Base-by-base conservation (phyloP, 1,140 invertebrate species). In the Aphis gossypii region DNA sequence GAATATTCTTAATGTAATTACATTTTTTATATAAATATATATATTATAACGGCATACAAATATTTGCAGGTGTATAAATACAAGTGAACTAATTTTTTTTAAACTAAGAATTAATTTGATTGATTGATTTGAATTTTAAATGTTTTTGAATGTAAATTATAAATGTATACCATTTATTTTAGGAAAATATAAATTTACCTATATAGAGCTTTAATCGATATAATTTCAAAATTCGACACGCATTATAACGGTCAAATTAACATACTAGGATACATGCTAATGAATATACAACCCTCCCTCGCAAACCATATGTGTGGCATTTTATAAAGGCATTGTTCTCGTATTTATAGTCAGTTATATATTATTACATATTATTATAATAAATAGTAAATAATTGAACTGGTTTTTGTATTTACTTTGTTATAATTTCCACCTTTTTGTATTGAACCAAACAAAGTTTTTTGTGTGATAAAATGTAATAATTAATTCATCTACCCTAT, bases 391-490 rank as follows among this genome's bases (percentile, higher is more conserved):
- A 51, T 54, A 35, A 51, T 88, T 51, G 86, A 88, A 88, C 86
- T 88, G 46, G 46, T 88, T 88, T 88, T 88, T 88, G 86, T 88
- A 51, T 51, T 51, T n/a, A 9, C 44, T 68, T 68, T 76, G 60
- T 76, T 76, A 76, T 76, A 76, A 51, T 30, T 48, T 87, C 86
- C 25, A 87, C 46, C 86, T 51, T 48, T 48, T 51, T 87, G 86
- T 87, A n/a, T 88, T 86, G 2, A 51, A 88, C 48, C 18, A 11
- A 88, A 88, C 87, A 88, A 51, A 21, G 25, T 88, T 88, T 51
- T 88, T 88, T 88, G 48, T 51, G 87, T 35, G n/a, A 51, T 21
- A 86, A n/a, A 86, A 86, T 86, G 20, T 51, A 88, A 88, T 51
- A 88, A 88, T 88, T 88, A 88, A 51, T 87, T 87, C 46, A 18